Evolutionary conservation across 2,113 vertebrate genomes (phyloP).

Genomic region (Procapra przewalskii): DNA sequence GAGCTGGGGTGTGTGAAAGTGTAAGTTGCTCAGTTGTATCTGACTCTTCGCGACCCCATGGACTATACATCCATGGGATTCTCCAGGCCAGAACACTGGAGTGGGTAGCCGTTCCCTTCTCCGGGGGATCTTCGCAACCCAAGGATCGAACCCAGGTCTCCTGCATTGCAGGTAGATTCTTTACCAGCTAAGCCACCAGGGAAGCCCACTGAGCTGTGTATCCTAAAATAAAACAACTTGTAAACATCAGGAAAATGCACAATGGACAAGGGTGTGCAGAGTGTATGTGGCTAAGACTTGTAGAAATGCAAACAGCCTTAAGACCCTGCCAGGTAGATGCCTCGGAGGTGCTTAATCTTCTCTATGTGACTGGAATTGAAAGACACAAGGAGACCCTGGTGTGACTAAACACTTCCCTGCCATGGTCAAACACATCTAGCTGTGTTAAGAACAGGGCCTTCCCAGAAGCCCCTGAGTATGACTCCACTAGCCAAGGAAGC

Average conservation of each 20-base stretch:
- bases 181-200: neutral
- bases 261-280: neutral
- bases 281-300: too few relatives aligned
- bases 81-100: neutral
- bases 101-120: neutral
- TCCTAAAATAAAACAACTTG: neutral
- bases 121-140: neutral
- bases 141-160: neutral
- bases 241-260: neutral
- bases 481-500: neutral
- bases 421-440: neutral
- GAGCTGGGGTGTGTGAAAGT: neutral
- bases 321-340: fast-evolving
- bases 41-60: neutral
- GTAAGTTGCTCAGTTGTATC: neutral
- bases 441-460: neutral
- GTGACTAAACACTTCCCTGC: fast-evolving
- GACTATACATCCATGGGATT: neutral
- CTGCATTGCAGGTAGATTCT: neutral
- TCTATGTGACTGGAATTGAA: fast-evolving
- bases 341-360: too few relatives aligned
- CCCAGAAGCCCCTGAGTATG: neutral
- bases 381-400: neutral
- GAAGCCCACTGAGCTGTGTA: neutral
- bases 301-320: neutral